phyloP scores from a whole-genome alignment of 2,888 invertebrate genomes.

The Rotaria socialis region DNA sequence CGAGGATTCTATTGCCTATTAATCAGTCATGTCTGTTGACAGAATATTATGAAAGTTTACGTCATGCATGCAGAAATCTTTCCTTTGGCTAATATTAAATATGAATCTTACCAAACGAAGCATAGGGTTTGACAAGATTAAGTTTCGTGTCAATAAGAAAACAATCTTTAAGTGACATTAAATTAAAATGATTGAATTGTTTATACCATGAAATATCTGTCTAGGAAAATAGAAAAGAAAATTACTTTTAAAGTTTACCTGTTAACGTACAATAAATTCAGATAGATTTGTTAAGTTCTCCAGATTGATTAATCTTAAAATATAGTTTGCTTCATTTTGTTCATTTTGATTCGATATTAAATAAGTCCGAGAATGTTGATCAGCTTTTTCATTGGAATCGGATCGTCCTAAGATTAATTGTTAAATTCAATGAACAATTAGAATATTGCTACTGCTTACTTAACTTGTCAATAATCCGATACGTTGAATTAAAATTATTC shows the following conservation, averaged over 20 bases:
- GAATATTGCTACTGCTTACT: not conserved
- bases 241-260: not conserved
- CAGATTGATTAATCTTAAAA: not conserved
- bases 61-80: too few relatives aligned
- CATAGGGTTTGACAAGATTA: constrained; percentile 25
- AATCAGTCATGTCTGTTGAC: too few relatives aligned
- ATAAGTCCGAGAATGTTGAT: not conserved
- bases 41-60: too few relatives aligned
- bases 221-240: not conserved
- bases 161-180: constrained; percentile 17
- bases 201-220: constrained; percentile 28
- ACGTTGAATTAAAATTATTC: not conserved
- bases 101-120: not conserved
- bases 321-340: not conserved
- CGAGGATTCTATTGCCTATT: too few relatives aligned
- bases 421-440: not conserved
- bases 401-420: not conserved
- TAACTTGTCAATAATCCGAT: not conserved
- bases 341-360: not conserved
- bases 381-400: not conserved
- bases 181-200: constrained; percentile 9
- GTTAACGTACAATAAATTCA: not conserved
- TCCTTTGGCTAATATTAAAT: too few relatives aligned
- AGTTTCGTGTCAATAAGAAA: constrained; percentile 30
- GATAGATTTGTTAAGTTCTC: not conserved